A percentile compares a stretch with the other conserved stretches of the same genome.
These are phyloP conservation scores for Thera obeliscata DNA, from an alignment of 2,888 invertebrate genomes.

Conservation along the genomic window DNA sequence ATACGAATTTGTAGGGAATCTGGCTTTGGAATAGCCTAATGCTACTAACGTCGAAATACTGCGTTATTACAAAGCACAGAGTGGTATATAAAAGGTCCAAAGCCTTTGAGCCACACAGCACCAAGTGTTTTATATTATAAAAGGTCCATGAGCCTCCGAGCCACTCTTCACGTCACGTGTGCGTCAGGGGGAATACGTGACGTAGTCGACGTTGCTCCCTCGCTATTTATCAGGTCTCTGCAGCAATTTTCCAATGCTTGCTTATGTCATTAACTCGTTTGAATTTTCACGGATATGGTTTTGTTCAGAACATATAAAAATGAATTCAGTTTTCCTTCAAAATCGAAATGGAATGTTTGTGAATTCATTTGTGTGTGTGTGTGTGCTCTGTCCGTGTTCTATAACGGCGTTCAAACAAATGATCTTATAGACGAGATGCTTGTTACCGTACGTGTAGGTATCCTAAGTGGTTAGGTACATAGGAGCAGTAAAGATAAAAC, in stretches of 20 bases:
- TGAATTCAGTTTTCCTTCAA: too few species aligned
- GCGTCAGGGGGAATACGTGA: constrained; percentile 39
- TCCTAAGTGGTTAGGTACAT: neutral
- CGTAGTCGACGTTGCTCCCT: constrained; percentile 33
- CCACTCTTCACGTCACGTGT: constrained; percentile 31
- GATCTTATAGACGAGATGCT: too few species aligned
- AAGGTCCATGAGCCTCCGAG: constrained; percentile 30
- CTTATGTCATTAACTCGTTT: constrained; percentile 16
- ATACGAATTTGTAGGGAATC: too few species aligned
- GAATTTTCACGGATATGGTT: constrained; percentile 1
- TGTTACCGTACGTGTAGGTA: too few species aligned
- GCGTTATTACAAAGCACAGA: neutral
- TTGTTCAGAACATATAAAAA: neutral
- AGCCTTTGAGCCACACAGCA: constrained; percentile 23
- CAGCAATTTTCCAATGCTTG: constrained; percentile 25
- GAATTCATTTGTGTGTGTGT: too few species aligned
- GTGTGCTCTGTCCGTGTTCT: too few species aligned
- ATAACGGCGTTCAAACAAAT: too few species aligned
- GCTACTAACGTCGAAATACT: neutral
- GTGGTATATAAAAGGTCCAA: constrained; percentile 26
- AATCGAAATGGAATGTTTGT: too few species aligned
- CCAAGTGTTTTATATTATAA: constrained; percentile 13
- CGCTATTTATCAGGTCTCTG: constrained; percentile 29
- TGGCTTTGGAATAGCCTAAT: neutral
- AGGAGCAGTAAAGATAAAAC: neutral